These are phyloP conservation scores for Oreohelix idahoensis DNA, from an alignment of 1,140 invertebrate genomes.

Conservation along the genomic window DNA sequence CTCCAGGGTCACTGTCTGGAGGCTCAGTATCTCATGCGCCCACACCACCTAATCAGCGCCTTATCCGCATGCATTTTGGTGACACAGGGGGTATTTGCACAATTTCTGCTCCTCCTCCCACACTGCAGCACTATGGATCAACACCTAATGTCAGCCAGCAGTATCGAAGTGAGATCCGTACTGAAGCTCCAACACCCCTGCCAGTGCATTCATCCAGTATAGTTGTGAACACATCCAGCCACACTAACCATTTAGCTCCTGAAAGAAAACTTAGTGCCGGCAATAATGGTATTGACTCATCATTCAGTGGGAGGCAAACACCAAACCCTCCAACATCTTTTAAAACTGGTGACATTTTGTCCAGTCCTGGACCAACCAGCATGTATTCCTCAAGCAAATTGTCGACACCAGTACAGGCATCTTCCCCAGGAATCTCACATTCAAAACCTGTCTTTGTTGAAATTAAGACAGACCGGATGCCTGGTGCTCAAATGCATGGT, in stretches of 20 bases:
- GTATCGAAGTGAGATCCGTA: conserved; percentile 35
- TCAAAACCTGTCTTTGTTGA: conserved; percentile 35
- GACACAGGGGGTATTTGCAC: conserved; percentile 45
- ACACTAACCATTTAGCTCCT: background rate
- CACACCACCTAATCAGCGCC: conserved; percentile 26
- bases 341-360: conserved; percentile 11
- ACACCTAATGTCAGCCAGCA: conserved; percentile 30
- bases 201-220: conserved; percentile 40
- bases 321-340: background rate
- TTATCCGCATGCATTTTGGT: conserved; percentile 43
- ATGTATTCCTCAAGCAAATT: background rate
- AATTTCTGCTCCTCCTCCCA: conserved; percentile 18
- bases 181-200: conserved; percentile 23
- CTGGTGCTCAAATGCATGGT: background rate
- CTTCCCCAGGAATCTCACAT: conserved; percentile 33
- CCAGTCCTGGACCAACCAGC: background rate
- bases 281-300: background rate
- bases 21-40: conserved; percentile 34
- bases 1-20: conserved; percentile 42
- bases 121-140: conserved; percentile 17
- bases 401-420: conserved; percentile 33
- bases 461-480: conserved; percentile 18
- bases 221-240: conserved; percentile 33
- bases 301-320: conserved; percentile 11
- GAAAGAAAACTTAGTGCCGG: conserved; percentile 17